Percentiles rank a stretch among this genome's conserved stretches.
These are phyloP conservation scores for Girardinichthys multiradiatus DNA, from an alignment of 2,113 vertebrate genomes.

Conservation along the genomic window DNA sequence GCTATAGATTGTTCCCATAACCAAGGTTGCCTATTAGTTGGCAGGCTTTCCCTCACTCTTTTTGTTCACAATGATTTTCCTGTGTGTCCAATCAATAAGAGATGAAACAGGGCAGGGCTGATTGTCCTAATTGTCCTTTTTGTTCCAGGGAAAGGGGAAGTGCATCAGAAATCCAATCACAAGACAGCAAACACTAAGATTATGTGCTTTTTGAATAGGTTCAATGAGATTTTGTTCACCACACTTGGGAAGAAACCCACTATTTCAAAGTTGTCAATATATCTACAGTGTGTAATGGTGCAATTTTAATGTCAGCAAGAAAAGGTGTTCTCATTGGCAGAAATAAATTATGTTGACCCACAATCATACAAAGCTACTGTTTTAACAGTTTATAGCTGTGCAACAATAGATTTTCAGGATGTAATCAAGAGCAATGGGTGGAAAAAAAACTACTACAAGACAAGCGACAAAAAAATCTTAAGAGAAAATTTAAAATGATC, in stretches of 20 bases:
- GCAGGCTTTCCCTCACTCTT: conserved; percentile 24
- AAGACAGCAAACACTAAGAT: conserved; percentile 22
- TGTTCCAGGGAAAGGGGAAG: conserved; percentile 29
- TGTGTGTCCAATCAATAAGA: conserved; percentile 62
- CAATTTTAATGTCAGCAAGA: background rate
- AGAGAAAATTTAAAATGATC: background rate
- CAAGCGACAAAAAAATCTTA: background rate
- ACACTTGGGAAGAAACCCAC: background rate
- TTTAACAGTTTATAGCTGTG: background rate
- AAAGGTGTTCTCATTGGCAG: background rate
- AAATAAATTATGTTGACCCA: background rate
- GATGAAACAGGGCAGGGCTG: conserved; percentile 40
- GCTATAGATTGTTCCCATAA: conserved; percentile 75
- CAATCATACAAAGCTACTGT: background rate
- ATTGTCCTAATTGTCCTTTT: conserved; percentile 64
- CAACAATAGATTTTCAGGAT: background rate
- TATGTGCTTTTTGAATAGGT: conserved; percentile 3
- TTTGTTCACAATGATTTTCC: conserved; percentile 65
- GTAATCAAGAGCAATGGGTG: background rate
- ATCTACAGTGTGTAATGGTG: background rate
- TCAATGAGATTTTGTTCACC: conserved; percentile 6
- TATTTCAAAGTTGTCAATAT: background rate
- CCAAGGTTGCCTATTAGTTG: conserved; percentile 40
- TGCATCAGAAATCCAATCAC: conserved; percentile 35
- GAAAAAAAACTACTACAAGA: background rate